Conservation (phyloP, 2,888 invertebrate species). For the Sminthurides aquaticus region DNA sequence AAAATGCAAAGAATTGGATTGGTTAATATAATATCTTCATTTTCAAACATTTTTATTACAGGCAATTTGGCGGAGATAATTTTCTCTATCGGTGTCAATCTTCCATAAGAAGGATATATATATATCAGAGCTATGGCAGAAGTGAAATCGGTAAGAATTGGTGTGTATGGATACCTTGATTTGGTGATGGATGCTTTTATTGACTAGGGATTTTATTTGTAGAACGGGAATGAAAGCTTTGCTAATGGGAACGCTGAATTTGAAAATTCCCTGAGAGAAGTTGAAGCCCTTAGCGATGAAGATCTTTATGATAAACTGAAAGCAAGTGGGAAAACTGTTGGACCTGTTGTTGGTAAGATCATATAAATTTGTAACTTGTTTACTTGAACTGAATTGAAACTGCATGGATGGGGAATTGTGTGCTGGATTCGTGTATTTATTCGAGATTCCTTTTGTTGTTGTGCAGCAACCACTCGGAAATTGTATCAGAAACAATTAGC, state of each 20-base stretch:
- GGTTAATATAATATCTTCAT: too few relatives aligned
- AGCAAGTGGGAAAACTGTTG: conserved; percentile 10
- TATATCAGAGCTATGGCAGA: neutral
- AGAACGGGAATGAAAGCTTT: neutral
- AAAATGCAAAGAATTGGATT: too few relatives aligned
- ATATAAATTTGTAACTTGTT: too few relatives aligned
- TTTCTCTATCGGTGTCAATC: too few relatives aligned
- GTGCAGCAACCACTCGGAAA: conserved; percentile 7
- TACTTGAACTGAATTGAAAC: too few relatives aligned
- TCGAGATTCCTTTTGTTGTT: conserved; percentile 4
- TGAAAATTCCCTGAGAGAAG: conserved; percentile 18
- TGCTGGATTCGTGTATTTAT: neutral
- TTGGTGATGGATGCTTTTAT: neutral
- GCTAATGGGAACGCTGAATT: conserved; percentile 3
- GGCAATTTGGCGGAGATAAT: too few relatives aligned
- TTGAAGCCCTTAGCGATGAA: conserved; percentile 17
- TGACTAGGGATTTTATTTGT: too few relatives aligned
- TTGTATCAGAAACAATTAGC: conserved; percentile 22
- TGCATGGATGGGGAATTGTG: too few relatives aligned
- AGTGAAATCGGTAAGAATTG: neutral
- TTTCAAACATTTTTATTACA: too few relatives aligned
- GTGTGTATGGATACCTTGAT: neutral
- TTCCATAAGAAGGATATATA: too few relatives aligned
- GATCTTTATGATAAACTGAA: conserved; percentile 17
- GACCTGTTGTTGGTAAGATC: conserved; percentile 23